Evolutionary conservation across 2,888 invertebrate genomes (phyloP).

Genomic region (Luperina nickerlii): DNA sequence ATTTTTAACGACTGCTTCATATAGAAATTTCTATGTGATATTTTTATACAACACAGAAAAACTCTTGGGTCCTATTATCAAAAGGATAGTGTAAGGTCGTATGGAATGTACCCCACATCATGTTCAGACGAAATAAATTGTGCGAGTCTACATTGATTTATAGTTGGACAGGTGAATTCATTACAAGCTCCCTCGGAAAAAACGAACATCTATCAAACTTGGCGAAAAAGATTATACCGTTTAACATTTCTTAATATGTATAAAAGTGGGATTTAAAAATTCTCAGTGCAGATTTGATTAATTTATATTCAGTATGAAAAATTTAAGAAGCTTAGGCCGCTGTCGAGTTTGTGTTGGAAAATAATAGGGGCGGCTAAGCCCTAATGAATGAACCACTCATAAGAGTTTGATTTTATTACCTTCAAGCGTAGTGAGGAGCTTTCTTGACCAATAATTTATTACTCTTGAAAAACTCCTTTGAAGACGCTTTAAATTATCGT

Average conservation of each 20-base stretch:
- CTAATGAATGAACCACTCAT: conserved; percentile 4
- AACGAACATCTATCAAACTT: conserved; percentile 74
- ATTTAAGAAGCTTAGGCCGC: background rate
- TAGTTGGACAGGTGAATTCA: conserved; percentile 71
- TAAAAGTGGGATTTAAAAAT: conserved; percentile 56
- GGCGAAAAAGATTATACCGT: conserved; percentile 70
- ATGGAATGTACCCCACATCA: conserved; percentile 63
- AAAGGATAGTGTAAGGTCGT: conserved; percentile 52
- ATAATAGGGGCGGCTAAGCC: background rate
- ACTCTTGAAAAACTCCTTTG: background rate
- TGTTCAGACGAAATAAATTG: conserved; percentile 77
- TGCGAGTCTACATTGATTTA: conserved; percentile 77
- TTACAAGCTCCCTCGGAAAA: conserved; percentile 66
- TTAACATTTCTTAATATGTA: conserved; percentile 59
- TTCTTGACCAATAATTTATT: conserved; percentile 9
- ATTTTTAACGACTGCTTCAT: conserved; percentile 61
- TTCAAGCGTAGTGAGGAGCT: background rate
- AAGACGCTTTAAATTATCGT: background rate
- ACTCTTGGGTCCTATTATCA: conserved; percentile 49
- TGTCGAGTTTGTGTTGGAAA: conserved; percentile 6
- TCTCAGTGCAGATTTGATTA: conserved; percentile 55
- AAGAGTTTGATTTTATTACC: conserved; percentile 7
- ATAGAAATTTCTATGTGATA: conserved; percentile 40
- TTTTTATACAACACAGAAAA: conserved; percentile 52
- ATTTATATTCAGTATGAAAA: conserved; percentile 35